phyloP scores from a whole-genome alignment of 2,797 vertebrate species.

The Huso huso region DNA sequence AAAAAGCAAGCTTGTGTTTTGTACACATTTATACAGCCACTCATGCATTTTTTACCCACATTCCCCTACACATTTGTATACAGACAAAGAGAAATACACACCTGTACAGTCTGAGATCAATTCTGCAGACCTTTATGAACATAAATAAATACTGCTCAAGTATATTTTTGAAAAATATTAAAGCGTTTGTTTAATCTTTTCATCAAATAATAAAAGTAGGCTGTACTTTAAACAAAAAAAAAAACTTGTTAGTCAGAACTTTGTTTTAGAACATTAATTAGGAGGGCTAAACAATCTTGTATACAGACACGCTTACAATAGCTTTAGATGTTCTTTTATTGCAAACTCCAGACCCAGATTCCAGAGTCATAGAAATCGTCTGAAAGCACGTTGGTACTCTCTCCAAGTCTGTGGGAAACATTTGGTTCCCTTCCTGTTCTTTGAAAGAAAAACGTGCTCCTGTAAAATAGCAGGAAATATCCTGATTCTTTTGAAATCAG shows the following conservation, averaged over 20 bases:
- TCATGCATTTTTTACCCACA: too few relatives aligned
- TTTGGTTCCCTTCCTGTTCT: constrained; percentile 84
- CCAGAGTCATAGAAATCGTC: constrained; percentile 19
- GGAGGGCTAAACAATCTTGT: neutral
- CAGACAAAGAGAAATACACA: too few relatives aligned
- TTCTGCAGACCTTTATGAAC: too few relatives aligned
- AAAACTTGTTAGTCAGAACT: constrained; percentile 13
- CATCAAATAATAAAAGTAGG: too few relatives aligned
- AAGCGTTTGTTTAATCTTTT: too few relatives aligned
- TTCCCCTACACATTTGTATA: too few relatives aligned
- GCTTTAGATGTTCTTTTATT: constrained; percentile 31
- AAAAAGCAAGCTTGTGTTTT: too few relatives aligned
- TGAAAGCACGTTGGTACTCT: constrained; percentile 32
- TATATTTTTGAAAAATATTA: too few relatives aligned
- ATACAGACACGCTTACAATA: constrained; percentile 28
- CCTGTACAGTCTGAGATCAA: too few relatives aligned
- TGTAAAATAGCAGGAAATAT: constrained; percentile 94
- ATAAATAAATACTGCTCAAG: too few relatives aligned
- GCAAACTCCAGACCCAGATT: constrained; percentile 18
- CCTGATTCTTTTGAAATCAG: constrained; percentile 78
- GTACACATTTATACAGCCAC: too few relatives aligned
- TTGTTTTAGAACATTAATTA: constrained; percentile 13
- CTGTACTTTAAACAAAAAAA: neutral
- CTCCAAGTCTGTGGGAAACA: constrained; percentile 78
- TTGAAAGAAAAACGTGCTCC: constrained; percentile 85